Conservation (phyloP, 1,140 invertebrate species). For the Drosophila bifasciata region DNA sequence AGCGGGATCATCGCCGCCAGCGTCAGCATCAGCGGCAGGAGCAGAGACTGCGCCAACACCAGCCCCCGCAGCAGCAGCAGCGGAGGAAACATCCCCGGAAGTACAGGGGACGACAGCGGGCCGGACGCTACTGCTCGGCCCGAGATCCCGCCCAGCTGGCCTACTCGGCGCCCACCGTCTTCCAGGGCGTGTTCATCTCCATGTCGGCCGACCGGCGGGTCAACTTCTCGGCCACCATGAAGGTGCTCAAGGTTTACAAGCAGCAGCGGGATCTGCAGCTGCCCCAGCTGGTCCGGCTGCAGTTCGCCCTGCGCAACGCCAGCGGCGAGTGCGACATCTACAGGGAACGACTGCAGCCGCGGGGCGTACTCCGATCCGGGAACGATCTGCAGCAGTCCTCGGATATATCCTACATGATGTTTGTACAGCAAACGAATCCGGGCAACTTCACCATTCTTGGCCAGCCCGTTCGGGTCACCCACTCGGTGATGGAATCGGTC, state of each 20-base stretch:
- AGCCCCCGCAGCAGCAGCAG: slow-evolving; percentile 26
- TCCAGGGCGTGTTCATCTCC: slow-evolving; percentile 88
- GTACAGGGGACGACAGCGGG: slow-evolving; percentile 56
- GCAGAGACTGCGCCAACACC: slow-evolving; percentile 28
- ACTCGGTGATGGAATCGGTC: slow-evolving; percentile 85
- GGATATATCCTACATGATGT: slow-evolving; percentile 87
- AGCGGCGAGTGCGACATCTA: slow-evolving; percentile 84
- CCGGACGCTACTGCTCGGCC: slow-evolving; percentile 86
- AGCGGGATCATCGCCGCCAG: slow-evolving; percentile 39
- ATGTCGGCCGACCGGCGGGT: slow-evolving; percentile 86
- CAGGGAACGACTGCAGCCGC: slow-evolving; percentile 63
- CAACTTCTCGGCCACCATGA: slow-evolving; percentile 88
- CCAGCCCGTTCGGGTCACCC: slow-evolving; percentile 86
- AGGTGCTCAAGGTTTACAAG: slow-evolving; percentile 87
- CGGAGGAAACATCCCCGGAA: slow-evolving; percentile 60
- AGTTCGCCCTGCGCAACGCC: slow-evolving; percentile 72
- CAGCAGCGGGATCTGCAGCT: slow-evolving; percentile 85
- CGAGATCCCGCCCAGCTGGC: slow-evolving; percentile 87
- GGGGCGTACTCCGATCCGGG: slow-evolving; percentile 85
- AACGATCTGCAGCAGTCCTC: slow-evolving; percentile 87
- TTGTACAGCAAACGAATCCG: slow-evolving; percentile 87
- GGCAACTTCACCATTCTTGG: slow-evolving; percentile 88
- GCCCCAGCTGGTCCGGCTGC: slow-evolving; percentile 75
- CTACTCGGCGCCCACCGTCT: slow-evolving; percentile 87
- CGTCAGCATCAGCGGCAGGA: slow-evolving; percentile 38